A percentile compares a stretch with the other conserved stretches of the same genome.
These are phyloP conservation scores for Vidua macroura DNA, from an alignment of 2,113 vertebrate species.

Conservation along the genomic window DNA sequence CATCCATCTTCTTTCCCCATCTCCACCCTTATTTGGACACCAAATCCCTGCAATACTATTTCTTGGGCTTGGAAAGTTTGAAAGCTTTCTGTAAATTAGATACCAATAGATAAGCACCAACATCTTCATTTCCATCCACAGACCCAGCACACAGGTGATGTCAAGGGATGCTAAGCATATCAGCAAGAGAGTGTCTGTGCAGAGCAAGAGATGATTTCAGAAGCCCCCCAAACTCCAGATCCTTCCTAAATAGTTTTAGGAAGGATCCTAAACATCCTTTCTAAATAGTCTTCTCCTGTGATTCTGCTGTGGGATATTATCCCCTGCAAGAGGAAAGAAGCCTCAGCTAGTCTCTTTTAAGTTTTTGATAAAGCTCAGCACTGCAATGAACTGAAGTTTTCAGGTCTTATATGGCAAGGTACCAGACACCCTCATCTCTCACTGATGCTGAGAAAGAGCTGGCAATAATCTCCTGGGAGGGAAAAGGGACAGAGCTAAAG, in stretches of 20 bases:
- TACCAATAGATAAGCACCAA: conserved; percentile 33
- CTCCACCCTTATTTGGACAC: background rate
- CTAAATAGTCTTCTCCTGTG: background rate
- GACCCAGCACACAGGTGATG: background rate
- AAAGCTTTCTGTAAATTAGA: conserved; percentile 22
- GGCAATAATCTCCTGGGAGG: background rate
- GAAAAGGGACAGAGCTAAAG: background rate
- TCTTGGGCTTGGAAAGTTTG: conserved; percentile 35
- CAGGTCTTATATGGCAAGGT: background rate
- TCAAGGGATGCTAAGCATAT: background rate
- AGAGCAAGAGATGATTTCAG: background rate
- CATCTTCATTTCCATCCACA: conserved; percentile 58
- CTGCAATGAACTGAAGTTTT: background rate
- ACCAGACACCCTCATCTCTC: background rate
- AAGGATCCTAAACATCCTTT: background rate
- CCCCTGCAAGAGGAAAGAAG: background rate
- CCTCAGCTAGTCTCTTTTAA: background rate
- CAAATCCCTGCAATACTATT: background rate
- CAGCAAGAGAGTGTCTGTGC: background rate
- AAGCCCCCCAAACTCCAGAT: background rate
- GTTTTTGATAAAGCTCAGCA: background rate
- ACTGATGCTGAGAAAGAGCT: background rate
- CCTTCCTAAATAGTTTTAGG: background rate
- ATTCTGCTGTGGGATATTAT: background rate
- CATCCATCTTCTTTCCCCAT: background rate